phyloP scores from a whole-genome alignment of 2,797 vertebrate species.

The Neostethus bicornis region DNA sequence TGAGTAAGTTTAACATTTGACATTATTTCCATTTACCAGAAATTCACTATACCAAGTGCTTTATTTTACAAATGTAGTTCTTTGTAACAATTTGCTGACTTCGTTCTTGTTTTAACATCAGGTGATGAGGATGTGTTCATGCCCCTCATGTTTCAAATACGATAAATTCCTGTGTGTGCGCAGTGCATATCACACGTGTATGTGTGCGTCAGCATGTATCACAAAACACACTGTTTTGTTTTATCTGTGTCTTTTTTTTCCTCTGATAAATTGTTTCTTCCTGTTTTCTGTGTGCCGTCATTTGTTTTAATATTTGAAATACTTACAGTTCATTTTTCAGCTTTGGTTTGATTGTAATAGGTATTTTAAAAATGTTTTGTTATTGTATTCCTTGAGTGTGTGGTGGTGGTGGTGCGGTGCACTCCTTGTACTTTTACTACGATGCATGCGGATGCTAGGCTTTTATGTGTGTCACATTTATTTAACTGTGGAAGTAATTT shows the following conservation, averaged over 20 bases:
- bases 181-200: neutral
- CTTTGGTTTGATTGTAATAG: conserved; percentile 19
- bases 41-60: conserved; percentile 53
- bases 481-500: too few species aligned
- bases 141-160: conserved; percentile 2
- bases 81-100: neutral
- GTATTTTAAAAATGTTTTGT: conserved; percentile 1
- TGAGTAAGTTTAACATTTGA: neutral
- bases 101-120: conserved; percentile 2
- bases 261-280: conserved; percentile 18
- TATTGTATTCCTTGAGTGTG: conserved; percentile 16
- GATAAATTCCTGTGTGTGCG: neutral
- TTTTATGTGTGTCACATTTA: too few species aligned
- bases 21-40: conserved; percentile 9
- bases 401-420: conserved; percentile 11
- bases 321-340: conserved; percentile 10
- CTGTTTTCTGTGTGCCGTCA: conserved; percentile 26
- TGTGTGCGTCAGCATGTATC: conserved; percentile 1
- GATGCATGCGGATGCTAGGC: conserved; percentile 9
- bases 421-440: conserved; percentile 1
- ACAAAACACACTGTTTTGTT: conserved; percentile 25
- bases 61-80: conserved; percentile 41
- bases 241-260: conserved; percentile 9
- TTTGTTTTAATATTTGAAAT: conserved; percentile 13
- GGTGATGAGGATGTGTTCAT: conserved; percentile 4